phyloP scores from a whole-genome alignment of 1,140 invertebrate genomes.

The Leptopilina clavipes region DNA sequence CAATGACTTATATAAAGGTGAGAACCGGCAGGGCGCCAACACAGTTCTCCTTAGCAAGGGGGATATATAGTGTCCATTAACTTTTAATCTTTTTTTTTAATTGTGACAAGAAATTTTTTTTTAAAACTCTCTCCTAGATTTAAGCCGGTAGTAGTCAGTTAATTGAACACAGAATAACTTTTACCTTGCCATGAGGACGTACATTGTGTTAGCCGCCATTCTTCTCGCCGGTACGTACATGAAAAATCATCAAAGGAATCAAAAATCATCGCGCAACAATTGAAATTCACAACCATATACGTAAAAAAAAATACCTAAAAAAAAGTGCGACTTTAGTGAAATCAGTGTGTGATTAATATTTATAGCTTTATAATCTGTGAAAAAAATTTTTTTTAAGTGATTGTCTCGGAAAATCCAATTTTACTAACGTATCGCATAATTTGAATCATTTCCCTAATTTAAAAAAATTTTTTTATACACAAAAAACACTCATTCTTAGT shows the following conservation, averaged over 20 bases:
- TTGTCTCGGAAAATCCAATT: not conserved
- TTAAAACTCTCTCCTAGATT: not conserved
- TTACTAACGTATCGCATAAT: not conserved
- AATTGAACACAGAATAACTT: constrained; percentile 2
- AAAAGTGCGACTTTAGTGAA: constrained; percentile 9
- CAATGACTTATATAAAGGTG: constrained; percentile 74
- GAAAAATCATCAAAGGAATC: constrained; percentile 33
- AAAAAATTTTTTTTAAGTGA: constrained; percentile 1
- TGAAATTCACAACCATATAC: no score
- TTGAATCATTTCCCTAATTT: not conserved
- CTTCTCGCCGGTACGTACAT: constrained; percentile 73
- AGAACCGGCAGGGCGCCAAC: constrained; percentile 68
- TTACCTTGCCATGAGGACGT: constrained; percentile 68
- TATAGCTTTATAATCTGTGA: not conserved
- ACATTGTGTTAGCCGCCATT: constrained; percentile 71
- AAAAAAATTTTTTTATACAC: not conserved
- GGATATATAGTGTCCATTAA: constrained; percentile 53
- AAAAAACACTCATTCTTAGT: not conserved
- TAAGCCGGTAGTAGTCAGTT: constrained; percentile 29
- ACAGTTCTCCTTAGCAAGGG: constrained; percentile 69
- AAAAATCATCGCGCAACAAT: not conserved
- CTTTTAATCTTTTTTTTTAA: constrained; percentile 27
- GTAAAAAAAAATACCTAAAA: not conserved
- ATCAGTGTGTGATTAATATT: constrained; percentile 9
- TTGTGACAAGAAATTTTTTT: not conserved